Conservation (phyloP, 2,888 invertebrate genomes). For the Lymantria dispar region DNA sequence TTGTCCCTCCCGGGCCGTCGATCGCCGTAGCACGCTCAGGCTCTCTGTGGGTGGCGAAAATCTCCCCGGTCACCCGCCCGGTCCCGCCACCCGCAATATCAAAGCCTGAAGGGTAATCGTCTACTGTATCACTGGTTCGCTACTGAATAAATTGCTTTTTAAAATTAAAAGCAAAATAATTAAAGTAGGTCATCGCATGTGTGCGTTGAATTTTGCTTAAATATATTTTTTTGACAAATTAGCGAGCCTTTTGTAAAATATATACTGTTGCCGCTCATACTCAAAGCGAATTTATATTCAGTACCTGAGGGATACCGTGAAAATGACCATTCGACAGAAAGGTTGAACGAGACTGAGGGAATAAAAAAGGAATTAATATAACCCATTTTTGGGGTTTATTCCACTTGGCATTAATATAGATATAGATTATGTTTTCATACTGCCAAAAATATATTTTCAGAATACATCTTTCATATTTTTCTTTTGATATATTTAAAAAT, state of each 20-base stretch:
- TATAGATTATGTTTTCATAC: too few species aligned
- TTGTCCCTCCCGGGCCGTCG: too few species aligned
- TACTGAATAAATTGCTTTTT: not conserved
- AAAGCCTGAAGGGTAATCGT: too few species aligned
- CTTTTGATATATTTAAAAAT: too few species aligned
- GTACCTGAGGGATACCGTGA: slow-evolving; percentile 9
- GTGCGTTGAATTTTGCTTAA: not conserved
- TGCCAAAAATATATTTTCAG: too few species aligned
- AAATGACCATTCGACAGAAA: slow-evolving; percentile 6
- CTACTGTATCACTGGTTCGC: too few species aligned
- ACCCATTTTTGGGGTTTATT: not conserved
- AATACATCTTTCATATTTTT: too few species aligned
- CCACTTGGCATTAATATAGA: too few species aligned
- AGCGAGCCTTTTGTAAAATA: slow-evolving; percentile 27
- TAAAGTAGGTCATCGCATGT: not conserved
- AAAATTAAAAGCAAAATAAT: not conserved
- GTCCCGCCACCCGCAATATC: too few species aligned
- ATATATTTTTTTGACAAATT: slow-evolving; percentile 35
- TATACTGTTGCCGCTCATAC: slow-evolving; percentile 19
- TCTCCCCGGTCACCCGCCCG: too few species aligned
- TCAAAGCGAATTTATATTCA: slow-evolving; percentile 34
- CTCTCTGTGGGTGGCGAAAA: too few species aligned
- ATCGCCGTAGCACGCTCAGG: too few species aligned
- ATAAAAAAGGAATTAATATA: not conserved
- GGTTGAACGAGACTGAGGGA: not conserved